Evolutionary conservation across 2,888 invertebrate species (phyloP), one percentile per base, ranked within the genome.

Genomic region (Yponomeuta cagnagella): DNA sequence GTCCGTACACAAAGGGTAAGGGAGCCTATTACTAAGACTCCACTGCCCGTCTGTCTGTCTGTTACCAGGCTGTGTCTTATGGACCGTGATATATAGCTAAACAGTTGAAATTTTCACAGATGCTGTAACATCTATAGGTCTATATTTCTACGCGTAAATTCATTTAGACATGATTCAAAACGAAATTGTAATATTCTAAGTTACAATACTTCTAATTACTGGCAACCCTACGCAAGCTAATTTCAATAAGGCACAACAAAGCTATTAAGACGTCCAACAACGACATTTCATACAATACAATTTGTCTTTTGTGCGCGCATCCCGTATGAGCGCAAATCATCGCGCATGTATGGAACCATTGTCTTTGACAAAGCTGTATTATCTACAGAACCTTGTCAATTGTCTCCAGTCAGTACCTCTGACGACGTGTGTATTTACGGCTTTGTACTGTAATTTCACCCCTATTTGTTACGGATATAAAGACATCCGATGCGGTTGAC

Each of bases 371-470:
- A 88, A 89, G 87, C 75, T 70, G 74, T 80, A 87, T 88, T 89
- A 86, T 90, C 76, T 76, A 67, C 71, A 74, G 80, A 78, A 68
- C 85, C 86, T 88, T 88, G 89, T 88, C 82, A 77, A 87, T 88
- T 88, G 89, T 89, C 80, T 82, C 76, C 70, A 71, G 71, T 70
- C 71, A 74, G 76, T 77, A 77, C 78, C 82, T 81, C 33, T 6
- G n/a, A 68, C 68, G 2, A 80, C 82, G 79, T 76, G 77, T 77
- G 43, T 43, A 43, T 43, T 6, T 1, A 8, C 6, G 6, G 43
- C 43, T 43, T 43, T 43, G 43, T 43, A 8, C 8, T 43, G 43
- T 6, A 43, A 43, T 43, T 43, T 43, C 43, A 43, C 43, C 43
- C 43, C 43, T 43, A 43, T 43, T 43, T 8, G 43, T 43, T 8